phyloP scores from a whole-genome alignment of 2,797 vertebrate species.

The Pseudochirops corinnae region DNA sequence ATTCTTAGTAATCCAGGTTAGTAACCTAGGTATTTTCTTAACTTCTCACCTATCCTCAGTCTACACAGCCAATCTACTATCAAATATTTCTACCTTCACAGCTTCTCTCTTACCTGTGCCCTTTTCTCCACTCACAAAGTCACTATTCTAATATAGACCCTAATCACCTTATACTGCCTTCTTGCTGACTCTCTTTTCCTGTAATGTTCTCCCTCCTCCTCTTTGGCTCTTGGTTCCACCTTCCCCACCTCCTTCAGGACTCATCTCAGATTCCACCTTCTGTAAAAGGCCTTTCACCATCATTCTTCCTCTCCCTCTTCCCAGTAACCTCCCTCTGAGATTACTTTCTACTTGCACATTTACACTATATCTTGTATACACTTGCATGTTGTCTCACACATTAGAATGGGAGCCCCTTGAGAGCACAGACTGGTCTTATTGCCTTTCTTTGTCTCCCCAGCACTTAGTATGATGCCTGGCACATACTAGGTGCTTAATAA shows the following conservation, averaged over 20 bases:
- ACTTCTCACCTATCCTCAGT: neutral
- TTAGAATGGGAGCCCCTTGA: neutral
- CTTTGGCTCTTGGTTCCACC: neutral
- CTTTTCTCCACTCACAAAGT: neutral
- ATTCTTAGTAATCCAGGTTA: too few relatives aligned
- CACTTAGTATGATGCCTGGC: neutral
- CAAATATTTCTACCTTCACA: neutral
- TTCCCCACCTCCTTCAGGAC: neutral
- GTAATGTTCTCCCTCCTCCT: neutral
- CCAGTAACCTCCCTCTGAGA: neutral
- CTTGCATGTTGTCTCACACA: neutral
- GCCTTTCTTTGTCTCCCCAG: neutral
- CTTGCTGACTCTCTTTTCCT: neutral
- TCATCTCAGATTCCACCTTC: neutral
- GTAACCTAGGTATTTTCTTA: neutral
- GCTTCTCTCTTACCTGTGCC: neutral
- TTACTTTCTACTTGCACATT: neutral
- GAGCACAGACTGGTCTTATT: neutral
- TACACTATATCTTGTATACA: neutral
- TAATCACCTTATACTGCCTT: neutral
- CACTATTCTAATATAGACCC: neutral
- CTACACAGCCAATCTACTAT: neutral
- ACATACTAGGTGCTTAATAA: neutral
- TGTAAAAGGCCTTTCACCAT: neutral
- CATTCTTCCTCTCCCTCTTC: neutral